Evolutionary conservation across 2,113 vertebrate species (phyloP).

Genomic region (Pygoscelis antarcticus): DNA sequence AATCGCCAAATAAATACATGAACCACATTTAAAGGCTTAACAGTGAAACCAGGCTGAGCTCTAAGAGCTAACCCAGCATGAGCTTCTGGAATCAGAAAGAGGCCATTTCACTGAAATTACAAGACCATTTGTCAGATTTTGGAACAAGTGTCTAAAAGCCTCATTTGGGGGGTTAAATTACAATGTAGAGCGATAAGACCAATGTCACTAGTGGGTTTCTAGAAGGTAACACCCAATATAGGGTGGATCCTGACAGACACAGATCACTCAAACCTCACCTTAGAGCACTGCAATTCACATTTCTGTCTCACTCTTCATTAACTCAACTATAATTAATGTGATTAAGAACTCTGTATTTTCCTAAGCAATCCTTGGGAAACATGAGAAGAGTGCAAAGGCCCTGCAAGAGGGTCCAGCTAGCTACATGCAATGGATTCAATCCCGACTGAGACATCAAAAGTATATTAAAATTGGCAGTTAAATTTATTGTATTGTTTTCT

Average conservation of each 20-base stretch:
- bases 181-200: rapidly evolving
- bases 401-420: not conserved
- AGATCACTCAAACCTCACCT: not conserved
- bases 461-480: not conserved
- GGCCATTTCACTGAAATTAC: not conserved
- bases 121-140: not conserved
- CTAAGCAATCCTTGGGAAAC: not conserved
- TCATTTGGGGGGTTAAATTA: not conserved
- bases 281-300: not conserved
- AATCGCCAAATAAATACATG: not conserved
- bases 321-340: not conserved
- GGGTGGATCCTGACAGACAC: not conserved
- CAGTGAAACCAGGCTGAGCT: not conserved
- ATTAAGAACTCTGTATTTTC: not conserved
- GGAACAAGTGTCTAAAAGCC: not conserved
- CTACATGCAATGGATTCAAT: not conserved
- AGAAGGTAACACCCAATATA: not conserved
- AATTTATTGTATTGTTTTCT: not conserved
- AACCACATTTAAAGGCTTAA: not conserved
- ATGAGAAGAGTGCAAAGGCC: not conserved
- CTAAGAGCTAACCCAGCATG: not conserved
- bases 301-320: not conserved
- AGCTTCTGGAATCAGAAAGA: not conserved
- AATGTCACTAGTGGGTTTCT: not conserved
- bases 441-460: not conserved